These are phyloP conservation scores for Porites australiensis DNA, from an alignment of 64 coral and sea anemone genomes.

Conservation along the genomic window DNA sequence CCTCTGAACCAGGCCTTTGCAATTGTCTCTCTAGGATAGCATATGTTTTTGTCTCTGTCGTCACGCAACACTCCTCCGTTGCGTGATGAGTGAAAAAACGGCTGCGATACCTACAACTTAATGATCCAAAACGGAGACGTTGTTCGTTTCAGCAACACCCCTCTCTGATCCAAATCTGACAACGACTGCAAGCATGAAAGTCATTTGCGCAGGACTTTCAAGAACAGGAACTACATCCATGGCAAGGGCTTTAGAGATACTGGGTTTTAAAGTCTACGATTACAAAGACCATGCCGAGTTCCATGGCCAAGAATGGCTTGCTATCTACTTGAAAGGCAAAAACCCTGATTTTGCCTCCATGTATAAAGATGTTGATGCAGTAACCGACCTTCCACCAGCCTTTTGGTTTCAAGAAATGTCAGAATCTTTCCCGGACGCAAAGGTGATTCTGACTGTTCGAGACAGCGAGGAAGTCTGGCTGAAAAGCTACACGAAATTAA, in stretches of 20 bases:
- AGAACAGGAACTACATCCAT: conserved; percentile 44
- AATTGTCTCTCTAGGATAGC: too few relatives aligned
- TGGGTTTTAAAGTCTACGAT: conserved; percentile 25
- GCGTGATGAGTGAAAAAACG: too few relatives aligned
- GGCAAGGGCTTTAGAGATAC: conserved; percentile 2
- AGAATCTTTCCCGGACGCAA: conserved; percentile 28
- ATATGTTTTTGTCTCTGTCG: too few relatives aligned
- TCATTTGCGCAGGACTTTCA: background rate
- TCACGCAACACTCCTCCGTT: too few relatives aligned
- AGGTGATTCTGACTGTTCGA: conserved; percentile 21
- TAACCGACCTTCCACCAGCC: conserved; percentile 10
- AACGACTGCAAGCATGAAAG: background rate
- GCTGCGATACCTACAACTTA: too few relatives aligned
- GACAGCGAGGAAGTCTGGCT: conserved; percentile 41
- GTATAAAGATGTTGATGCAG: conserved; percentile 40
- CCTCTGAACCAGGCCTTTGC: too few relatives aligned
- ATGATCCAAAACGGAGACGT: too few relatives aligned
- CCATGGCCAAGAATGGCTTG: conserved; percentile 1
- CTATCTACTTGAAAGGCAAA: conserved; percentile 1
- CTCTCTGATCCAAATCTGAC: background rate
- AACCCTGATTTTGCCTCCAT: conserved; percentile 19
- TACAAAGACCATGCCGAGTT: background rate
- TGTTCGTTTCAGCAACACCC: too few relatives aligned
- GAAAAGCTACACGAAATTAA: background rate
- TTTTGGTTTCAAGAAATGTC: conserved; percentile 44